These are phyloP conservation scores for Cataglyphis livida DNA, from an alignment of 2,888 invertebrate genomes.

Conservation along the genomic window DNA sequence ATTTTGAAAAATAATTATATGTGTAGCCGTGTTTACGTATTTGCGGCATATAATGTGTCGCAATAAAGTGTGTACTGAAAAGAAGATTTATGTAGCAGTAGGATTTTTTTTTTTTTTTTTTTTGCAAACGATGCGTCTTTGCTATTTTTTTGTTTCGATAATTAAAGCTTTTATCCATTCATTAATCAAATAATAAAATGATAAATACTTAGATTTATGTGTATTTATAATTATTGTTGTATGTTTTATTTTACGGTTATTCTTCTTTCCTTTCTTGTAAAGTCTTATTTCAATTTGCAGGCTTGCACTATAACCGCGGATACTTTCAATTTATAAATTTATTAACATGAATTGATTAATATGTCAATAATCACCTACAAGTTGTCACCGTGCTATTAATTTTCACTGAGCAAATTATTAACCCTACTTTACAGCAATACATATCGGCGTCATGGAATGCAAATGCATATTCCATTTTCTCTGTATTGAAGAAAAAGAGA, in stretches of 20 bases:
- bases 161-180: neutral
- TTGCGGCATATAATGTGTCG: neutral
- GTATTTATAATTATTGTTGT: neutral
- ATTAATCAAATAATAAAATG: neutral
- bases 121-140: neutral
- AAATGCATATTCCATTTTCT: constrained; percentile 3
- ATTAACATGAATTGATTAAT: constrained; percentile 43
- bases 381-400: constrained; percentile 36
- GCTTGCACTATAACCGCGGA: constrained; percentile 11
- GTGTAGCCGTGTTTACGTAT: neutral
- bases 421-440: constrained; percentile 15
- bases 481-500: neutral
- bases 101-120: neutral
- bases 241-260: neutral
- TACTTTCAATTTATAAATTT: constrained; percentile 47
- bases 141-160: neutral
- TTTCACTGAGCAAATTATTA: constrained; percentile 32
- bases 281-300: constrained; percentile 4
- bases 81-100: neutral
- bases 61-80: neutral
- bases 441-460: constrained; percentile 19
- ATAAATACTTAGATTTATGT: neutral
- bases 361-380: constrained; percentile 43
- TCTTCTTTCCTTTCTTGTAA: neutral
- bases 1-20: neutral